Base-by-base conservation (phyloP, 1,140 invertebrate genomes). In the Leptopilina clavipes region DNA sequence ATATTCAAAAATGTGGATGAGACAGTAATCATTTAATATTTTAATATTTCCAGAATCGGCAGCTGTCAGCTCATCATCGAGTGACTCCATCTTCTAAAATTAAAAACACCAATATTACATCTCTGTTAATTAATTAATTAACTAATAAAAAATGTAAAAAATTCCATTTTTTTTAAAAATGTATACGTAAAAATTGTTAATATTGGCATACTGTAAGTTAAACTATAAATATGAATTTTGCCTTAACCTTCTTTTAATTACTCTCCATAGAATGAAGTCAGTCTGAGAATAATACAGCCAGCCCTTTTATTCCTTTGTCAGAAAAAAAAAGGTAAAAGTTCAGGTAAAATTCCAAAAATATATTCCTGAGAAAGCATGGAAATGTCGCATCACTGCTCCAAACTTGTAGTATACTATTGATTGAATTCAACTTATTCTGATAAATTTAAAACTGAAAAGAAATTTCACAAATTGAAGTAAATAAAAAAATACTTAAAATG, bases 1-100 rank as follows among this genome's bases (percentile, higher is more conserved):
- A 14, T 44, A 45, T 19, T 72, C 71, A 72, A 72, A 44, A 22
- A 72, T 52, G 45, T 22, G 43, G 8, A 22, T 14, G 0, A 72
- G 40, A 72, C 71, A 65, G 25, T 65, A 25, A 31, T 65, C 59
- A n/a, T 65, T 65, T 65, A 65, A 65, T 14, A 65, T 65, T 65
- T 31, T 14, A 31, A 65, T 65, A 31, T 31, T 65, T n/a, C 12
- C 1, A 14, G 22, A n/a, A 22, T 65, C 22, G 25, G 31, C 25
- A 14, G 14, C 7, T 65, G 59, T n/a, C 56, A 59, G 3, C 14
- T 65, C n/a, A 14, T 31, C 25, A 31, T n/a, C n/a, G 0, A 7
- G 14, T 3, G 12, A 65, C 25, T n/a, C 59, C 25, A 65, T 31
- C 31, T 52, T 17, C 48, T 52, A 52, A 52, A 40, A 52, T n/a